Evolutionary conservation across 1,140 invertebrate species (phyloP).

Genomic region (Diploscapter pachys): DNA sequence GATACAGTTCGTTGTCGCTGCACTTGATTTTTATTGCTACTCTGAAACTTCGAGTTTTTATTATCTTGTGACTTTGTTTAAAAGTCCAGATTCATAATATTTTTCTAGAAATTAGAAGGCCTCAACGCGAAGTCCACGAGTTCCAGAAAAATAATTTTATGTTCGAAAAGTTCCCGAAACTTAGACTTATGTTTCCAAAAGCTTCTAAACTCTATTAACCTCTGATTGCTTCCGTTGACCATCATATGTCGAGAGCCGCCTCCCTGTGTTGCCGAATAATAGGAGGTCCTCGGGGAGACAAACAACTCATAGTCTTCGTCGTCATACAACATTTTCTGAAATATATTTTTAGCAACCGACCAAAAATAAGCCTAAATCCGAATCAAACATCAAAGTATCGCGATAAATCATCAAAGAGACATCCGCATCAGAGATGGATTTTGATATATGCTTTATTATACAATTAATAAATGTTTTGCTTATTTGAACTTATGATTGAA

Average conservation of each 20-base stretch:
- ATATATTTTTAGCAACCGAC: neutral
- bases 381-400: too few relatives aligned
- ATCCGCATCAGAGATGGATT: too few relatives aligned
- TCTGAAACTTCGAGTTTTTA: neutral
- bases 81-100: neutral
- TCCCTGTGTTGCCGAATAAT: constrained; percentile 15
- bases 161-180: too few relatives aligned
- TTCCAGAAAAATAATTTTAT: too few relatives aligned
- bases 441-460: too few relatives aligned
- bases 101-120: too few relatives aligned
- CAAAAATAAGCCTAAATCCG: too few relatives aligned
- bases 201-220: neutral
- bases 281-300: constrained; percentile 20
- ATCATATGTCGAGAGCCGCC: constrained; percentile 28
- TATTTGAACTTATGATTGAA: too few relatives aligned
- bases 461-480: too few relatives aligned
- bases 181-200: too few relatives aligned
- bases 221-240: constrained; percentile 25
- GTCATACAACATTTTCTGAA: constrained; percentile 23
- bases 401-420: too few relatives aligned
- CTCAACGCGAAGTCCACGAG: too few relatives aligned
- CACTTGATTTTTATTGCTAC: constrained; percentile 30
- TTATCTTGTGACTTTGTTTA: neutral
- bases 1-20: constrained; percentile 26
- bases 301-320: constrained; percentile 23